phyloP scores from a whole-genome alignment of 2,113 vertebrate genomes.

The Gorsachius goisagi region DNA sequence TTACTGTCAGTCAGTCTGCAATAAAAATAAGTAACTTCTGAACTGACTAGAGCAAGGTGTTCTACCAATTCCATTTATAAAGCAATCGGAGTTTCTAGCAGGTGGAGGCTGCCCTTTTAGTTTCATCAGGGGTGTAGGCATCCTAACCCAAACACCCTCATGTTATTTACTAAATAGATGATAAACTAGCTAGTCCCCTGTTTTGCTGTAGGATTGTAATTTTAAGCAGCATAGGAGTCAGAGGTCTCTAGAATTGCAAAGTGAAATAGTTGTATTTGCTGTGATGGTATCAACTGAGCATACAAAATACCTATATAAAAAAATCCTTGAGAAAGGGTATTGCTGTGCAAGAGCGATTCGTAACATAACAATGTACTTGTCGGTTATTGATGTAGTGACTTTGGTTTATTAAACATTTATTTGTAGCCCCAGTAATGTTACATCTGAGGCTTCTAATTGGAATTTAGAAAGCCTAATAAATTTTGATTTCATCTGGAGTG shows the following conservation, averaged over 20 bases:
- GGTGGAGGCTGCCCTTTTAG: not conserved
- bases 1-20: not conserved
- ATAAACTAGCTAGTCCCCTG: not conserved
- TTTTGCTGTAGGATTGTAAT: not conserved
- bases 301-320: not conserved
- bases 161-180: not conserved
- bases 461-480: slow-evolving; percentile 46
- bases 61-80: not conserved
- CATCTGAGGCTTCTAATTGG: slow-evolving; percentile 19
- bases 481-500: slow-evolving; percentile 14
- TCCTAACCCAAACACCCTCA: not conserved
- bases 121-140: not conserved
- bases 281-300: not conserved
- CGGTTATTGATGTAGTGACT: not conserved
- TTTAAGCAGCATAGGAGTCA: not conserved
- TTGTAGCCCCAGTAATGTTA: not conserved
- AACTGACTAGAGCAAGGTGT: not conserved
- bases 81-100: not conserved
- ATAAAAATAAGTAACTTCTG: not conserved
- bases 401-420: slow-evolving; percentile 26
- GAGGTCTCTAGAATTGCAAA: not conserved
- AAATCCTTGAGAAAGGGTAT: not conserved
- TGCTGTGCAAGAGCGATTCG: not conserved
- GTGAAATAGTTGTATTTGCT: not conserved
- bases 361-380: slow-evolving; percentile 8